Conservation (phyloP, 2,113 vertebrate genomes). For the Chaetura pelagica region DNA sequence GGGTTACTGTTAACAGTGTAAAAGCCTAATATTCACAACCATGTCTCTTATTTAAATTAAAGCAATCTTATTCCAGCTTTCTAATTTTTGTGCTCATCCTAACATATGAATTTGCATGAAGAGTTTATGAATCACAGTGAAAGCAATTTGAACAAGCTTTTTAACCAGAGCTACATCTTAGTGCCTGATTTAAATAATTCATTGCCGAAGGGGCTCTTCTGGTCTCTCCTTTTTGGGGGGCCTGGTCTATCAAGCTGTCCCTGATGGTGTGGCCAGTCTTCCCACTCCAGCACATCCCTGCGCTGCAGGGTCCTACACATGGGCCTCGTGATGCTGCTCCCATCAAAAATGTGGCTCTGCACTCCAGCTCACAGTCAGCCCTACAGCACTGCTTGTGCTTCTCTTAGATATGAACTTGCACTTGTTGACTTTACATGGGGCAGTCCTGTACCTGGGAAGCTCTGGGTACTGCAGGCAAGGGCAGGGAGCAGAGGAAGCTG, state of each 20-base stretch:
- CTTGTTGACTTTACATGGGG: background rate
- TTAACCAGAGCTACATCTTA: conserved; percentile 75
- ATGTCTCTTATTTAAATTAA: conserved; percentile 83
- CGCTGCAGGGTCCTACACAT: accelerated
- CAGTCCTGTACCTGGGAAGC: background rate
- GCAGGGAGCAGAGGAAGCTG: background rate
- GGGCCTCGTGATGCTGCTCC: background rate
- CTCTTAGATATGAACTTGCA: background rate
- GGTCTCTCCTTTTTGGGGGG: background rate
- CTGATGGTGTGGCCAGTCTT: background rate
- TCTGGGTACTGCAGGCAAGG: accelerated
- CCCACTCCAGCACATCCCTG: background rate
- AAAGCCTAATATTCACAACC: conserved; percentile 77
- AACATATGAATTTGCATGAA: conserved; percentile 77
- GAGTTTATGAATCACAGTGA: conserved; percentile 80
- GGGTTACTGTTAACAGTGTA: conserved; percentile 75
- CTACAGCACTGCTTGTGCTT: accelerated
- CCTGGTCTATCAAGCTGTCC: background rate
- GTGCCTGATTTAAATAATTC: conserved; percentile 73
- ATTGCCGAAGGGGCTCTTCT: conserved; percentile 61
- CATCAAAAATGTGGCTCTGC: accelerated
- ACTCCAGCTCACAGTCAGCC: background rate
- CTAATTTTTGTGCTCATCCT: conserved; percentile 74
- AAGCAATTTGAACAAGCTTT: conserved; percentile 78
- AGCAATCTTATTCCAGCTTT: conserved; percentile 79